Base-by-base conservation (phyloP, 2,797 vertebrate species). In the Muscicapa striata region DNA sequence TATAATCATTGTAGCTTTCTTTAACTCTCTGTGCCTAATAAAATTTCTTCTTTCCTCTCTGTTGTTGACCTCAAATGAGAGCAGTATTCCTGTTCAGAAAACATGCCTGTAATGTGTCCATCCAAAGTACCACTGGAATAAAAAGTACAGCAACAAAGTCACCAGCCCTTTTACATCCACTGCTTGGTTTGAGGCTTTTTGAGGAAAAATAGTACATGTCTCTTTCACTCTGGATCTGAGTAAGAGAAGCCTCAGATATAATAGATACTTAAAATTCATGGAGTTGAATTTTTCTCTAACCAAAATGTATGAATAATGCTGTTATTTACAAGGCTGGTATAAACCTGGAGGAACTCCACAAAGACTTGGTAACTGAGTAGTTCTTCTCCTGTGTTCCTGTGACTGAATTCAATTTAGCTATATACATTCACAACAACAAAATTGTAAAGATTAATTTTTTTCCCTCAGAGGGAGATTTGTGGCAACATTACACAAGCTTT, bases 311-410 rank as follows among this genome's bases (percentile, higher is more conserved):
- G 85, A 94, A 94, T 93, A 93, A 91, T 64, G 76, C 69, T 83
- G 68, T 78, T 88, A 68, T 92, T 82, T 94, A 45, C 63, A 67
- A 68, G 59, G 67, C 43, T 81, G 62, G 32, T 84, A 30, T 78
- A 73, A 94, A 88, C 41, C 58, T 91, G 87, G 92, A 87, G 73
- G 81, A 89, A 83, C 49, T 78, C 89, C 73, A 80, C 45, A 30
- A 57, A 81, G 45, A 64, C 29, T 48, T 72, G 66, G 68, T 67
- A 91, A 83, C 29, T 0, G 8, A 87, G 64, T 40, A 94, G 13
- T 69, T 93, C 45, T 93, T 76, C 76, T 85, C 68, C 61, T 48
- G 43, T 51, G 34, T 83, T 91, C n/a, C 51, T n/a, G n/a, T 45
- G 30, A 58, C 75, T 76, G 75, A 76, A 72, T 92, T 87, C 61